These are phyloP conservation scores for Cremastinae sp. DNA, from an alignment of 2,888 invertebrate genomes.

Conservation along the genomic window DNA sequence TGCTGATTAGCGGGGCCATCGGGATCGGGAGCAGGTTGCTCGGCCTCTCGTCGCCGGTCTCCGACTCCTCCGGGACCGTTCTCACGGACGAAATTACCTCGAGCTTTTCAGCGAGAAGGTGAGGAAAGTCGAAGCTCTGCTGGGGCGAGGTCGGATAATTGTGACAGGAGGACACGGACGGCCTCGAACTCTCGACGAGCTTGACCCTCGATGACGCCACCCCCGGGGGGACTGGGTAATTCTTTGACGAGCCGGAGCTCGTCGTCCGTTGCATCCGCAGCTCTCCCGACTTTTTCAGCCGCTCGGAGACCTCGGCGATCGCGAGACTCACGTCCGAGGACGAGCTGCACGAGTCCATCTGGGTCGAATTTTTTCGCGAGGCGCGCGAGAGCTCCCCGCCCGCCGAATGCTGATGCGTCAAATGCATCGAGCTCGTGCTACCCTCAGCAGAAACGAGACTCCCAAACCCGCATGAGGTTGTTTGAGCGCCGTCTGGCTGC, in stretches of 20 bases:
- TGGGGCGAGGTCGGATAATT: slow-evolving; percentile 78
- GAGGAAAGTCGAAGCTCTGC: slow-evolving; percentile 81
- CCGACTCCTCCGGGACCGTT: slow-evolving; percentile 67
- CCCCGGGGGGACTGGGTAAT: slow-evolving; percentile 77
- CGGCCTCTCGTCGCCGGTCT: slow-evolving; percentile 53
- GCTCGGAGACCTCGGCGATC: slow-evolving; percentile 82
- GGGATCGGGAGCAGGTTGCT: too few relatives aligned
- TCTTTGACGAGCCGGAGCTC: slow-evolving; percentile 49
- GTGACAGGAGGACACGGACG: slow-evolving; percentile 80
- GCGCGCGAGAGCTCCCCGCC: slow-evolving; percentile 65
- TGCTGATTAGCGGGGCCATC: slow-evolving; percentile 86
- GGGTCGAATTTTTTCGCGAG: slow-evolving; percentile 86
- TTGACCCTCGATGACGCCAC: slow-evolving; percentile 77
- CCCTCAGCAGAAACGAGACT: slow-evolving; percentile 58
- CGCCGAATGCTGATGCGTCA: slow-evolving; percentile 60
- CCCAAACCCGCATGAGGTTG: slow-evolving; percentile 68
- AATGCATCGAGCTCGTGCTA: slow-evolving; percentile 12
- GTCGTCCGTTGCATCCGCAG: too few relatives aligned
- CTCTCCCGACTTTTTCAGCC: slow-evolving; percentile 83
- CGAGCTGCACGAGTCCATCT: slow-evolving; percentile 87
- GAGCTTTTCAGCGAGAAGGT: slow-evolving; percentile 59
- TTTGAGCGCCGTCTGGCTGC: slow-evolving; percentile 68
- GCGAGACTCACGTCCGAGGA: slow-evolving; percentile 87
- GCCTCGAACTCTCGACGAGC: slow-evolving; percentile 80
- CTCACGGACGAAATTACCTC: slow-evolving; percentile 66